A percentile compares a stretch with the other conserved stretches of the same genome.
These are phyloP conservation scores for Platichthys stellatus DNA, from an alignment of 2,113 vertebrate genomes.

Conservation along the genomic window DNA sequence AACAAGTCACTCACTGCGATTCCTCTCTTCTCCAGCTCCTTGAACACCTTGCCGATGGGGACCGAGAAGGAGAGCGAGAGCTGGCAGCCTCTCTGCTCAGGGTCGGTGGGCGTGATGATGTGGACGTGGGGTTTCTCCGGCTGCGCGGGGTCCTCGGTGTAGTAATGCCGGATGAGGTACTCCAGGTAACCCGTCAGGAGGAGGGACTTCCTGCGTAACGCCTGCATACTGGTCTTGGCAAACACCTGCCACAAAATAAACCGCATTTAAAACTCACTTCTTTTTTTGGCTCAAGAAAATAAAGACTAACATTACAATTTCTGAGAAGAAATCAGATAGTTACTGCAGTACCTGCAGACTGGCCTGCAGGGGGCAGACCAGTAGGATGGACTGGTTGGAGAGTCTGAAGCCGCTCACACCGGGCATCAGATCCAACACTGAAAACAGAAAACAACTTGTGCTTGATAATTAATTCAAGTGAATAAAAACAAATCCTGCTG, in stretches of 20 bases:
- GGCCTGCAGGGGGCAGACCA: constrained; percentile 93
- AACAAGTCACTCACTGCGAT: constrained; percentile 85
- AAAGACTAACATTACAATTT: too few relatives aligned
- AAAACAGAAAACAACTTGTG: background rate
- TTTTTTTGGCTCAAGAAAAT: too few relatives aligned
- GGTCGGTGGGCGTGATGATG: constrained; percentile 86
- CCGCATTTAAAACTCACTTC: too few relatives aligned
- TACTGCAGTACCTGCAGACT: constrained; percentile 89
- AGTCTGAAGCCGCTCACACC: constrained; percentile 92
- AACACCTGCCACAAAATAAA: constrained; percentile 84
- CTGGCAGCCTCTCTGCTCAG: constrained; percentile 91
- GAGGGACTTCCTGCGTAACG: constrained; percentile 90
- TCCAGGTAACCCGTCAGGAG: constrained; percentile 95
- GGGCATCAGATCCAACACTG: constrained; percentile 89
- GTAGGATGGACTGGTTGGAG: constrained; percentile 93
- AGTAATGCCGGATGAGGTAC: constrained; percentile 85
- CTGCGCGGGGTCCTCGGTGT: constrained; percentile 67
- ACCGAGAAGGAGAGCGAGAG: constrained; percentile 89
- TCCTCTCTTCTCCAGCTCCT: constrained; percentile 91
- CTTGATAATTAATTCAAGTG: too few relatives aligned
- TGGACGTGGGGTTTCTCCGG: constrained; percentile 78
- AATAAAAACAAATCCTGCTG: background rate
- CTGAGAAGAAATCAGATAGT: background rate
- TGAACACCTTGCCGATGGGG: constrained; percentile 81
- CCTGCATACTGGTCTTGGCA: constrained; percentile 85